Evolutionary conservation across 1,140 invertebrate species (phyloP), one percentile per base, ranked within the genome.

Genomic region (Bombus waltoni): DNA sequence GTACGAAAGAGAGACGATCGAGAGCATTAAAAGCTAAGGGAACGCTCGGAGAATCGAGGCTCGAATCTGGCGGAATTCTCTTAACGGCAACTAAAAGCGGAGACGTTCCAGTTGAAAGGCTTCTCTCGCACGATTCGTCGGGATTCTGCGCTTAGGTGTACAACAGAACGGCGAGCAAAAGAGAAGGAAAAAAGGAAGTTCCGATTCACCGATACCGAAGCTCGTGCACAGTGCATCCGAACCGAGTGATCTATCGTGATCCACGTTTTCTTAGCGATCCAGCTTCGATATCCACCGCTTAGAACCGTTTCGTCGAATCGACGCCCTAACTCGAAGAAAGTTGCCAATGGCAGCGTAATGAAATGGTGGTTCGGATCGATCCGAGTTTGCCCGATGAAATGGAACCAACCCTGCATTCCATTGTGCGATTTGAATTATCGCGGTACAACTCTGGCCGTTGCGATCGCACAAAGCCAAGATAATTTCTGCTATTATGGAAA

Each of bases 31-130:
- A 83, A 75, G 79, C 68, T 35, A 53, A 44, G 42, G 57, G 32
- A 38, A 74, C 38, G 44, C 38, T 65, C 65, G 73, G 40, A 15
- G 72, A 71, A 84, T 76, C 81, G 72, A 66, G 81, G 59, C 66
- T 83, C 72, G 32, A 68, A 83, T 83, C 81, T 83, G 38, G 38
- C 28, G 10, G 68, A 38, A 81, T 71, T 81, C 79, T 59, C 68
- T 47, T 42, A 18, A 18, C 40, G 79, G 35, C 10, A 40, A 28
- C 57, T 59, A 28, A 44, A 59, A 72, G 25, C 9, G 25, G 38
- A 66, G 72, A 83, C 35, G 47, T 18, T 44, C 44, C 11, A 38
- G 44, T 22, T n/a, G 82, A 71, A 68, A 68, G 74, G 65, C 32
- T 76, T 62, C 59, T 62, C 28, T 62, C 59, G 28, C 59, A 62